Conservation (phyloP, 53 echinoderm and acorn worm species). For the Glandiceps talaboti region DNA sequence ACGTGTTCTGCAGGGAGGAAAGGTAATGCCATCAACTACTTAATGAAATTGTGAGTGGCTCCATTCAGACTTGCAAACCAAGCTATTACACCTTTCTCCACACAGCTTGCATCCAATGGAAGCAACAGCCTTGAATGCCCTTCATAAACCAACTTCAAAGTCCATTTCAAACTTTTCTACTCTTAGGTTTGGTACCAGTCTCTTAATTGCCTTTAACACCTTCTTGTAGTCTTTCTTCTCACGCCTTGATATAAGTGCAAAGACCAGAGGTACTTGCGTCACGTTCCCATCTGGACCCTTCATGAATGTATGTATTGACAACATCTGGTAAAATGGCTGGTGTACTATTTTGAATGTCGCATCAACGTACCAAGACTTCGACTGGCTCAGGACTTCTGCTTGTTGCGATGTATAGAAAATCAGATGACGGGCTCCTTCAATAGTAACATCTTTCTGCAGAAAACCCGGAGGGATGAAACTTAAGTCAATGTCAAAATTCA, state of each 20-base stretch:
- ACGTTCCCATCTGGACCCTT: background rate
- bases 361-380: constrained; percentile 1
- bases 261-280: constrained; percentile 4
- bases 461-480: background rate
- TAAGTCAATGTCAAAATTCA: background rate
- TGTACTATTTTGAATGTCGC: background rate
- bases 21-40: constrained; percentile 9
- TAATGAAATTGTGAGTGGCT: background rate
- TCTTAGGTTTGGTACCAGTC: background rate
- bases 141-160: background rate
- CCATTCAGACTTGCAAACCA: constrained; percentile 8
- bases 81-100: constrained; percentile 17
- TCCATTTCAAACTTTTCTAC: background rate
- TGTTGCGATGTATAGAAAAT: constrained; percentile 5
- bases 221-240: constrained; percentile 10
- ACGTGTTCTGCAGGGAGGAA: constrained; percentile 13
- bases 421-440: constrained; percentile 1
- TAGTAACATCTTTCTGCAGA: background rate
- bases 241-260: background rate
- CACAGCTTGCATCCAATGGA: constrained; percentile 22
- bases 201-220: constrained; percentile 1
- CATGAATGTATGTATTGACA: constrained; percentile 4
- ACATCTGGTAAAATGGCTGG: constrained; percentile 2
- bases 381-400: background rate
- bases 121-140: constrained; percentile 7